Base-by-base conservation (phyloP, 2,797 vertebrate species). In the Taeniopygia guttata region DNA sequence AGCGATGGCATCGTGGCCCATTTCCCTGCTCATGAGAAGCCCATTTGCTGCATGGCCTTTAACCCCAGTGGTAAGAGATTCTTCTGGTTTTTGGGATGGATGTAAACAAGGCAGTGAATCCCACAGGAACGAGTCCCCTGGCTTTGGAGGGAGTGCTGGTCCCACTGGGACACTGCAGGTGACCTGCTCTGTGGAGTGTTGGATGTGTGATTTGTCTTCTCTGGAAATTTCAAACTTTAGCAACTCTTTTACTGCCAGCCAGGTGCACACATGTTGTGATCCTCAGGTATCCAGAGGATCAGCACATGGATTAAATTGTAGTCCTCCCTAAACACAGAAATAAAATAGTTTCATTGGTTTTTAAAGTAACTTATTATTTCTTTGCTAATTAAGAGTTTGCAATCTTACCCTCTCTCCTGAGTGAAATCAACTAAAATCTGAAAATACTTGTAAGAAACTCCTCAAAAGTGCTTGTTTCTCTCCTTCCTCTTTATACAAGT, bases 21-120 rank as follows among this genome's bases (percentile, higher is more conserved):
- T 98, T 99, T 99, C 97, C 99, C 99, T 93, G 99, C 99, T 30
- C 99, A 99, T 32, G 99, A 99, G 97, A 99, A 99, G 95, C 99
- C 99, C 67, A 99, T 99, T 95, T 99, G 99, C 98, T 99, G 99
- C 97, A 99, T 99, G 99, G 98, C 99, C 91, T 99, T 99, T 94
- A 99, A 99, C 97, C 98, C 99, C 32, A 99, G 99, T 69, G 99
- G 99, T 99, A 98, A 98, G 98, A 97, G 83, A 7, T 45, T 25
- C 23, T 19, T 5, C 38, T 63, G 26, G 9, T 18, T 32, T 1
- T 8, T 48, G 54, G 32, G 22, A 2, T 8, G 11, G 46, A 8
- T 29, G 42, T 3, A 13, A 49, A 18, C 10, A 25, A 27, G 66
- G 11, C 23, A 58, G 45, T 8, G 29, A 49, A 36, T 58, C 17